Base-by-base conservation (phyloP, 2,888 invertebrate species). In the Microdon myrmicae region DNA sequence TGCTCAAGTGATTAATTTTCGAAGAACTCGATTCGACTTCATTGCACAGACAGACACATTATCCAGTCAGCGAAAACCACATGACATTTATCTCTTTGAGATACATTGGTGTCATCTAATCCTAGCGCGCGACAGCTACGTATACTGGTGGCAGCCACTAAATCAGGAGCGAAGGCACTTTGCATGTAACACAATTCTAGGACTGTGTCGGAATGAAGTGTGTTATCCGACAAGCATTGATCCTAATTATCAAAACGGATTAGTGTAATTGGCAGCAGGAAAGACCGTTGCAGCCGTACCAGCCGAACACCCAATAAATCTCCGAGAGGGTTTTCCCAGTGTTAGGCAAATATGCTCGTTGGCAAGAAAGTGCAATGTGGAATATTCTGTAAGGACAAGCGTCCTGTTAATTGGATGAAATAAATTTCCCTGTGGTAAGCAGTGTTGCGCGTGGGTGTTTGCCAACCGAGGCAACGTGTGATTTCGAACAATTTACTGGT, bases 241-340 rank as follows among this genome's bases (percentile, higher is more conserved):
- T 58, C 58, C 58, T 64, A 64, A 64, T 64, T 64, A 64, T 43
- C 64, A 35, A 43, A 64, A 64, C 47, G 45, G 51, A 64, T 64
- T 53, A 64, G 41, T 35, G 41, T 64, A 64, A 64, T 64, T 64
- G 49, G 38, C 56, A 61, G 39, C 61, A 49, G 45, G 38, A 49
- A 44, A 43, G 39, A 35, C 45, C n/a, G n/a, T 28, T 45, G 41
- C 35, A 48, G 43, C 32, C 19, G 19, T n/a, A 22, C 4, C 17
- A 34, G 12, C 53, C 58, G 41, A 55, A 48, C 54, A 43, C 55
- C 32, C 34, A 45, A 58, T 64, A 64, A 64, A 64, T 64, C 41
- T 51, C 45, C 31, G 9, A 32, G 10, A 45, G 26, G 17, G 41
- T 19, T 32, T 26, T 31, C n/a, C 37, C 19, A n/a, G 3, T 28